Base-by-base conservation (phyloP, 2,888 invertebrate species). In the Chydorus sphaericus region DNA sequence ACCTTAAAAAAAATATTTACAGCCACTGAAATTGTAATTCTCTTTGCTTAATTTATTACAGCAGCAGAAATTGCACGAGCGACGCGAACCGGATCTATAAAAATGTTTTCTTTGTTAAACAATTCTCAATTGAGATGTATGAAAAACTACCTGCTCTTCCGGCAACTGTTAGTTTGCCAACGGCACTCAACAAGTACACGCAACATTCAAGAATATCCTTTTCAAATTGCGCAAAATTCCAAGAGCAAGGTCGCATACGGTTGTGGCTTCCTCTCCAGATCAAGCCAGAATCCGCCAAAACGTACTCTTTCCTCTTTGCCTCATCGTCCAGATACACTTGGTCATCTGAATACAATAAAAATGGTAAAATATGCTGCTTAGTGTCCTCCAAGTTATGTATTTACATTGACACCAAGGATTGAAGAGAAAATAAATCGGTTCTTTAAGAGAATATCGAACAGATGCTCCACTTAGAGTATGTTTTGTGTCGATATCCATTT, bases 211-310 rank as follows among this genome's bases (percentile, higher is more conserved):
- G 72, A 57, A 90, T 77, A 64, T 88, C 78, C 37, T 80, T 80
- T 62, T 90, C 88, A 65, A 86, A 91, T 69, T 93, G 94, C 2
- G 88, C 86, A 65, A 85, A 87, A 66, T 89, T 86, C 94, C 94
- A 94, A 5, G 88, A 82, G 2, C 85, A 79, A 0, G 91, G 89
- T 59, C 85, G 79, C 65, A 89, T 77, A 29, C 84, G 76, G 64
- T 86, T 89, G 67, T 86, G 81, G 4, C 86, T 88, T 37, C 94
- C 94, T 62, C 91, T 77, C 80, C 86, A 94, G 66, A 94, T 89
- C 18, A 93, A 72, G 0, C 94, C 94, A 1, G 85, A 83, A 61
- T 93, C 91, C 62, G 82, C 81, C 67, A 89, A 70, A 1, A 93
- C 82, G 65, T 86, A 86, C 67, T 94, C 94, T 55, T 85, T 80